Percentiles rank a stretch among this genome's conserved stretches.
These are phyloP conservation scores for Apodemia zela DNA, from an alignment of 2,888 invertebrate genomes.

Conservation along the genomic window DNA sequence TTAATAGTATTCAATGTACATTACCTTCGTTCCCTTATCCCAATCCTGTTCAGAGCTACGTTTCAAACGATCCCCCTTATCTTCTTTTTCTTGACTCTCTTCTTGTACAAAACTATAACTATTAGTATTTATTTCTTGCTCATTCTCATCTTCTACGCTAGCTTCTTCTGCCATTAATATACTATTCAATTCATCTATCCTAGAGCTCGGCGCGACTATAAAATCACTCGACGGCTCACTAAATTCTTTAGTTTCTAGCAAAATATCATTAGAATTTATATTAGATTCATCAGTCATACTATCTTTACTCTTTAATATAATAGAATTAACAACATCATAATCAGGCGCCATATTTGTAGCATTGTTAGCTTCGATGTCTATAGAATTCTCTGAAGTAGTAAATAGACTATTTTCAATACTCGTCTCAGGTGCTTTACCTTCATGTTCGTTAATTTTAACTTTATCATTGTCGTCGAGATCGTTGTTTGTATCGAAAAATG, in stretches of 20 bases:
- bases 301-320: constrained; percentile 22
- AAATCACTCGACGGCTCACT: constrained; percentile 29
- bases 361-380: constrained; percentile 11
- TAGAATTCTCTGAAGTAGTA: constrained; percentile 27
- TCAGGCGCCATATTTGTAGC: constrained; percentile 24
- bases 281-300: constrained; percentile 20
- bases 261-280: constrained; percentile 25
- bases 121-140: constrained; percentile 10
- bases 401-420: constrained; percentile 47
- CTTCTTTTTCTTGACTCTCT: constrained; percentile 30
- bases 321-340: constrained; percentile 26
- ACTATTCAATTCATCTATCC: constrained; percentile 31
- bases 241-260: constrained; percentile 26
- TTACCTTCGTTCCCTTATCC: constrained; percentile 55
- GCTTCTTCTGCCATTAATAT: constrained; percentile 33
- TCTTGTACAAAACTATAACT: constrained; percentile 35
- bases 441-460: constrained; percentile 25
- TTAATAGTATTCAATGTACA: too few species aligned
- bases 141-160: constrained; percentile 37
- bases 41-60: constrained; percentile 55
- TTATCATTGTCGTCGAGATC: constrained; percentile 26
- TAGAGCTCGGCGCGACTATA: constrained; percentile 35
- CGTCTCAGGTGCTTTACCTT: constrained; percentile 43
- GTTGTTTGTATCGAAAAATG: constrained; percentile 30
- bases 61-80: constrained; percentile 44